phyloP scores from a whole-genome alignment of 1,140 invertebrate species.

The Calliopsis andreniformis region DNA sequence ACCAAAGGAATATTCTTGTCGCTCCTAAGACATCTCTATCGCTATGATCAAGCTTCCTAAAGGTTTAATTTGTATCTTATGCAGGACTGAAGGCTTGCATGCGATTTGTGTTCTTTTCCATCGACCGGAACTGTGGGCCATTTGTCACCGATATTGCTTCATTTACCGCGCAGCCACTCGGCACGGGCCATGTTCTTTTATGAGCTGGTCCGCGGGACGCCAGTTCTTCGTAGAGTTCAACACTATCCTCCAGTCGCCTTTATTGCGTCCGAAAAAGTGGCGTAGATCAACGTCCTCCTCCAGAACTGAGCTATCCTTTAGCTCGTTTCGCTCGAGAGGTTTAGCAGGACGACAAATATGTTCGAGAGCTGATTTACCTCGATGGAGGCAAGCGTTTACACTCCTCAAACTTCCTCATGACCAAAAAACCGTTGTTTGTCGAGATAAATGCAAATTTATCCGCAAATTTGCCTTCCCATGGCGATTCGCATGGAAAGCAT shows the following conservation, averaged over 20 bases:
- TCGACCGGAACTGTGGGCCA: background rate
- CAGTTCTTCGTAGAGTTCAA: slow-evolving; percentile 4
- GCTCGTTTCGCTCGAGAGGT: slow-evolving; percentile 29
- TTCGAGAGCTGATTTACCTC: slow-evolving; percentile 16
- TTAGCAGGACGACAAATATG: slow-evolving; percentile 60
- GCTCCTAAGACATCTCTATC: no score
- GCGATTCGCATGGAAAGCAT: slow-evolving; percentile 15
- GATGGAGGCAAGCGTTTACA: no score
- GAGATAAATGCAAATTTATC: no score
- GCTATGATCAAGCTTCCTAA: no score
- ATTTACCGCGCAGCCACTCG: background rate
- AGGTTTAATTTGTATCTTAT: no score
- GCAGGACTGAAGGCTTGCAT: no score
- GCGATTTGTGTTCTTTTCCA: background rate
- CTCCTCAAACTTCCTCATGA: no score
- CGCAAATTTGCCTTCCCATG: no score
- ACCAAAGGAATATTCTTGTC: no score
- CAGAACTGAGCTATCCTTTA: slow-evolving; percentile 14
- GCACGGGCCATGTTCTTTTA: background rate
- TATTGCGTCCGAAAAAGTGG: slow-evolving; percentile 40
- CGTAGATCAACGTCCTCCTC: slow-evolving; percentile 47
- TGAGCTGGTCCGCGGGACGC: slow-evolving; percentile 2
- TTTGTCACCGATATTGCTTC: slow-evolving; percentile 17
- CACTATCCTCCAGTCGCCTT: background rate
- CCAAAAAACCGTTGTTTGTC: no score